Evolutionary conservation across 1,140 invertebrate genomes (phyloP).

Genomic region (Orchesella cincta): DNA sequence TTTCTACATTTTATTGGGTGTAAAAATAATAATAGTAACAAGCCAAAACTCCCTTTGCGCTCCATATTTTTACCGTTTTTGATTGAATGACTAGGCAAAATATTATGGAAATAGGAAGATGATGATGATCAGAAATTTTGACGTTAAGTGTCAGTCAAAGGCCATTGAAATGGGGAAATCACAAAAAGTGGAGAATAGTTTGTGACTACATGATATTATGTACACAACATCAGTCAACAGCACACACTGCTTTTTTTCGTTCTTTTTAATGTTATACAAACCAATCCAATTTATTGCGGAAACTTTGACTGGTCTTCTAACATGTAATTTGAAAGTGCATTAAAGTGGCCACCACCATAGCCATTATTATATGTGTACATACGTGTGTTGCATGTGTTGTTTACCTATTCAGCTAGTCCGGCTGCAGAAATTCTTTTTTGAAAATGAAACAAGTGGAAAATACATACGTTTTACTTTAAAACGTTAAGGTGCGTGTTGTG

Average conservation of each 20-base stretch:
- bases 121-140: conserved; percentile 20
- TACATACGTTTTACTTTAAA: too few relatives aligned
- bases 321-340: too few relatives aligned
- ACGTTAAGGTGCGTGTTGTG: too few relatives aligned
- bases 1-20: neutral
- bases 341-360: too few relatives aligned
- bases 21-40: neutral
- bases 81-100: conserved; percentile 17
- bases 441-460: too few relatives aligned
- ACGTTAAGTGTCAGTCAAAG: conserved; percentile 6
- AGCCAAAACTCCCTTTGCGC: neutral
- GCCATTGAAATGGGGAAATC: neutral
- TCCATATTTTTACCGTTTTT: conserved; percentile 21
- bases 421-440: too few relatives aligned
- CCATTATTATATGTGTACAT: neutral
- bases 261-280: too few relatives aligned
- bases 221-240: neutral
- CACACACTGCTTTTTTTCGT: too few relatives aligned
- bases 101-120: conserved; percentile 1
- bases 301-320: too few relatives aligned
- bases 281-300: too few relatives aligned
- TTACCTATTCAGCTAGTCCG: too few relatives aligned
- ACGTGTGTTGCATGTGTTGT: too few relatives aligned
- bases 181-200: neutral
- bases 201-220: neutral